Percentiles rank a stretch among this genome's conserved stretches.
Evolutionary conservation across 2,797 vertebrate species (phyloP).

Genomic region (Paramormyrops hopkinsi): DNA sequence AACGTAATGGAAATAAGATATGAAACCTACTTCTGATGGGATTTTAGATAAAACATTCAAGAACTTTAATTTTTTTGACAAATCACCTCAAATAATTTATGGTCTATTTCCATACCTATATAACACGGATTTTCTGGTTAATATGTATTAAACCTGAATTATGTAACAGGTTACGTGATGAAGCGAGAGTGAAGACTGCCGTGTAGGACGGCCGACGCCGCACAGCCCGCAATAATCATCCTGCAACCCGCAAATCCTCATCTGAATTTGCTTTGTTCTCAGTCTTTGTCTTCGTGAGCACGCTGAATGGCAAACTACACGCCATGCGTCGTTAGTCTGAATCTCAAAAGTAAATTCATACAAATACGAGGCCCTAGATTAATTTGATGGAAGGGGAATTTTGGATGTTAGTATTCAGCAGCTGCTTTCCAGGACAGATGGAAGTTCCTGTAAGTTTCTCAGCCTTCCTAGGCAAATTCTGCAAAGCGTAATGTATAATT

Average conservation of each 20-base stretch:
- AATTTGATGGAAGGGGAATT: not conserved
- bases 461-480: not conserved
- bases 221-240: not conserved
- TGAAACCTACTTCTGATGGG: not conserved
- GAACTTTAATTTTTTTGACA: not conserved
- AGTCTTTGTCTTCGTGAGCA: not conserved
- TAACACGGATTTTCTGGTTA: not conserved
- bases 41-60: not conserved
- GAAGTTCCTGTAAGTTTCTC: not conserved
- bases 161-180: not conserved
- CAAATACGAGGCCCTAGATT: not conserved
- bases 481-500: not conserved
- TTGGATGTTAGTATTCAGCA: not conserved
- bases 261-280: not conserved
- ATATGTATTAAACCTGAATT: not conserved
- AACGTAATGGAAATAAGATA: not conserved
- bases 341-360: not conserved
- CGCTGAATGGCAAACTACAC: not conserved
- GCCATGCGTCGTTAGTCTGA: not conserved
- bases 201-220: not conserved
- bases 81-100: not conserved
- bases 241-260: not conserved
- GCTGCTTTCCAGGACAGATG: not conserved
- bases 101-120: not conserved
- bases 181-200: not conserved